Base-by-base conservation (phyloP, 2,888 invertebrate genomes). In the Drosophila mulleri region DNA sequence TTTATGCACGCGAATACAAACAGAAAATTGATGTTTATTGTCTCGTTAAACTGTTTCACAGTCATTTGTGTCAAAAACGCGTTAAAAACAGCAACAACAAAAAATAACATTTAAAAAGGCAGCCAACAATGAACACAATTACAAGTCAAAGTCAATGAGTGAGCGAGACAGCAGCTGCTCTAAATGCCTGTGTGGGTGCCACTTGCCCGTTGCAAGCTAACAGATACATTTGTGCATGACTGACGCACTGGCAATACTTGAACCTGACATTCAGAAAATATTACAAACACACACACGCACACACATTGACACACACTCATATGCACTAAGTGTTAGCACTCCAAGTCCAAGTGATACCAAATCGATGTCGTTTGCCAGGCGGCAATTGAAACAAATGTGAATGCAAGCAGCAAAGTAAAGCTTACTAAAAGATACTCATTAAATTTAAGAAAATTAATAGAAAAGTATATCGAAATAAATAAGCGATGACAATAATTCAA, bases 231-330 rank as follows among this genome's bases (percentile, higher is more conserved):
- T 35, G 20, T 52, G 35, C 52, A 52, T 52, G 61, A 71, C 67
- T 64, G 77, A 77, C 71, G 82, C 88, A 78, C 63, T 73, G 70
- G 53, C 70, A 85, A 67, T 68, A 80, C 86, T 90, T 86, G 86
- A 86, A 86, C 90, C 86, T 86, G 86, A 86, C 86, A 86, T 85
- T 90, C 90, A 78, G 65, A 72, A 70, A 67, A 75, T 69, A 66
- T 67, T 39, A 45, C 52, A 65, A 26, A 44, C 41, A 39, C 29
- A 32, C 47, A 29, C 39, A 35, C 12, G n/a, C 53, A 42, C 32
- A 23, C 42, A 42, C 14, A 42, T 39, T 32, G 32, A 29, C 29
- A 44, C 16, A 39, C 35, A 44, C 60, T 57, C 41, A 35, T 29
- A 50, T 57, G 48, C 77, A 81, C 64, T 48, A 72, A 81, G 72